Evolutionary conservation across 2,888 invertebrate genomes (phyloP).

Genomic region (Ornithoptera alexandrae): DNA sequence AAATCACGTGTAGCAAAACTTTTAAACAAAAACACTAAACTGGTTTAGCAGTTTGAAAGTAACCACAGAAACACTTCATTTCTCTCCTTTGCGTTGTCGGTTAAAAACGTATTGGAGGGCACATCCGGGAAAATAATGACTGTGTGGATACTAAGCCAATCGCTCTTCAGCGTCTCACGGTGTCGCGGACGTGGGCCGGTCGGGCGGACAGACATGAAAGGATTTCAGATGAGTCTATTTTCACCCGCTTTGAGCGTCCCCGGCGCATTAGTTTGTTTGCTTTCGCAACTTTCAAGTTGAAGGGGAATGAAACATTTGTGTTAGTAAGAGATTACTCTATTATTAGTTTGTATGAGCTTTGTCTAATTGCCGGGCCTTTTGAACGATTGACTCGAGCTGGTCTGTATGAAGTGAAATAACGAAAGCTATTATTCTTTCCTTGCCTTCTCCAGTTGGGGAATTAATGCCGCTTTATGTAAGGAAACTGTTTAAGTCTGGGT

Average conservation of each 20-base stretch:
- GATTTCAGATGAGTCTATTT: slow-evolving; percentile 74
- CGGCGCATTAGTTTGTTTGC: slow-evolving; percentile 65
- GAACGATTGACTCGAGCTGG: slow-evolving; percentile 35
- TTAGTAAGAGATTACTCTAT: slow-evolving; percentile 35
- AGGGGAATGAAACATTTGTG: slow-evolving; percentile 48
- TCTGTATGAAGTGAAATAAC: slow-evolving; percentile 1
- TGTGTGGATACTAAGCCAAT: slow-evolving; percentile 30
- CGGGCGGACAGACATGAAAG: slow-evolving; percentile 66
- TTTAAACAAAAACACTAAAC: no score
- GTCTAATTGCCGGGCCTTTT: slow-evolving; percentile 42
- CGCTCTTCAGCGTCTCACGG: slow-evolving; percentile 37
- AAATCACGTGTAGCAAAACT: no score
- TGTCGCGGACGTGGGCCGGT: slow-evolving; percentile 53
- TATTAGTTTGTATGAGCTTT: slow-evolving; percentile 37
- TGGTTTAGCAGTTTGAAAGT: no score
- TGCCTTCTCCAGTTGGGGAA: neutral
- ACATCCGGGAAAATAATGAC: slow-evolving; percentile 34
- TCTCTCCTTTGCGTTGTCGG: neutral
- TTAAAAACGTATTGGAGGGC: neutral
- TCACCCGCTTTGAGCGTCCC: slow-evolving; percentile 66
- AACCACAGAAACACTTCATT: no score
- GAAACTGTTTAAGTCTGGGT: neutral
- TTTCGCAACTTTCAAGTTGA: slow-evolving; percentile 67
- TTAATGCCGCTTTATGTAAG: neutral
- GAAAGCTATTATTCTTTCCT: neutral